Percentiles rank a stretch among this genome's conserved stretches.
These are phyloP conservation scores for Oostethus manadensis DNA, from an alignment of 2,113 vertebrate genomes.

Conservation along the genomic window DNA sequence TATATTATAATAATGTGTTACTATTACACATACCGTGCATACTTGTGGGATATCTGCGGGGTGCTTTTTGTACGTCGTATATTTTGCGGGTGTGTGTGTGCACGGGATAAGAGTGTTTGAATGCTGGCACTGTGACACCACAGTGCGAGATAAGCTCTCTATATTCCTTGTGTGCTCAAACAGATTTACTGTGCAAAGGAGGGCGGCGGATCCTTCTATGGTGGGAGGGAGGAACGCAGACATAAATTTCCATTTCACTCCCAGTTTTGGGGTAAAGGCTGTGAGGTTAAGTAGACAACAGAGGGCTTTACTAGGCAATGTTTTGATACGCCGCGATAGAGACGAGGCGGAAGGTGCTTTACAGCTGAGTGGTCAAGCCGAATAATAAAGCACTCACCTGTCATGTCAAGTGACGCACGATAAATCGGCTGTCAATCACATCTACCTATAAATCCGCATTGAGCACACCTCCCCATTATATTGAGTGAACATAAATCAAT, in stretches of 20 bases:
- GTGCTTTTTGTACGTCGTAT: slow-evolving; percentile 30
- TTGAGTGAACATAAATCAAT: slow-evolving; percentile 65
- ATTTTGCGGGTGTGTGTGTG: slow-evolving; percentile 28
- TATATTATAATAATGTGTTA: background rate
- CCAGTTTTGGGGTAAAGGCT: slow-evolving; percentile 13
- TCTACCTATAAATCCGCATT: slow-evolving; percentile 48
- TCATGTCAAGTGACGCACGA: slow-evolving; percentile 59
- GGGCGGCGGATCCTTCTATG: slow-evolving; percentile 61
- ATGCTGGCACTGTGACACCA: slow-evolving; percentile 50
- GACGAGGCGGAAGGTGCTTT: slow-evolving; percentile 36
- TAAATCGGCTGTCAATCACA: slow-evolving; percentile 64
- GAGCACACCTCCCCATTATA: slow-evolving; percentile 63
- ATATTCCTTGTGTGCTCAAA: slow-evolving; percentile 43
- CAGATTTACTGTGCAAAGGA: slow-evolving; percentile 66
- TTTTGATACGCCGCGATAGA: slow-evolving; percentile 17
- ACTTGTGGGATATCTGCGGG: slow-evolving; percentile 9
- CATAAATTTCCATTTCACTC: slow-evolving; percentile 54
- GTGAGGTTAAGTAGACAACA: slow-evolving; percentile 14
- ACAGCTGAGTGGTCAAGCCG: slow-evolving; percentile 53
- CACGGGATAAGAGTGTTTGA: slow-evolving; percentile 53
- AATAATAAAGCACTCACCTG: slow-evolving; percentile 63
- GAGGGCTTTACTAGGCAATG: slow-evolving; percentile 30
- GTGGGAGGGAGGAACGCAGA: slow-evolving; percentile 46
- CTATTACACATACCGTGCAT: slow-evolving; percentile 8
- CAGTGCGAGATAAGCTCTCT: slow-evolving; percentile 65